phyloP scores from a whole-genome alignment of 2,888 invertebrate genomes.

The Synergus itoensis region DNA sequence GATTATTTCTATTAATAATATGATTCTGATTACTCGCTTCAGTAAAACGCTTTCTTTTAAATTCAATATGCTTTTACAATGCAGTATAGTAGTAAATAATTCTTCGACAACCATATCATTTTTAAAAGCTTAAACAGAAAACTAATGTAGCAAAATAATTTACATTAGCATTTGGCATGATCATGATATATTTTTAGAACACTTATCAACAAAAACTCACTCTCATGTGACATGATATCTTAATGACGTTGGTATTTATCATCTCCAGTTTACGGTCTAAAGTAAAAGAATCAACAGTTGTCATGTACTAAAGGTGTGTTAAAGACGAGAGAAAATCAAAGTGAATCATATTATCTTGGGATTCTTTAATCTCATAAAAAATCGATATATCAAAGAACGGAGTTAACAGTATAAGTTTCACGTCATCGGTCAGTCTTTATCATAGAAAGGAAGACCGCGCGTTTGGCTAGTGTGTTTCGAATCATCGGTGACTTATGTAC shows the following conservation, averaged over 20 bases:
- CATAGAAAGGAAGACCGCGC: background rate
- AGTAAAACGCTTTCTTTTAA: background rate
- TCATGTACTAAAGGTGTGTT: background rate
- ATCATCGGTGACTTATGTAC: conserved; percentile 50
- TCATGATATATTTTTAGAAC: conserved; percentile 28
- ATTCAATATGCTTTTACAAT: too few relatives aligned
- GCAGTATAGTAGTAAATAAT: too few relatives aligned
- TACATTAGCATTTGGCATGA: background rate
- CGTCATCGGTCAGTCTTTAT: conserved; percentile 20
- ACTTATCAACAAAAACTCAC: conserved; percentile 31
- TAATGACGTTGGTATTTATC: conserved; percentile 32
- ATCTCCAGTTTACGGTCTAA: conserved; percentile 14
- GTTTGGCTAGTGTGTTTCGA: conserved; percentile 22
- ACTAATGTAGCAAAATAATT: background rate
- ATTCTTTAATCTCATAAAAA: background rate
- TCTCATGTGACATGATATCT: conserved; percentile 22
- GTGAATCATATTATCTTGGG: background rate
- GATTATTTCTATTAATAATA: conserved; percentile 1
- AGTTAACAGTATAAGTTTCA: background rate
- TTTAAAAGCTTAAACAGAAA: background rate
- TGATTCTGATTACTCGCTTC: background rate
- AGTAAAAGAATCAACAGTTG: conserved; percentile 4
- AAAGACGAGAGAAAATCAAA: background rate
- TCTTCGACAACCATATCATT: background rate
- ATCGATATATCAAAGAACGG: background rate